These are phyloP conservation scores for Mastomys natalensis DNA, from an alignment of 2,113 vertebrate species.

Conservation along the genomic window DNA sequence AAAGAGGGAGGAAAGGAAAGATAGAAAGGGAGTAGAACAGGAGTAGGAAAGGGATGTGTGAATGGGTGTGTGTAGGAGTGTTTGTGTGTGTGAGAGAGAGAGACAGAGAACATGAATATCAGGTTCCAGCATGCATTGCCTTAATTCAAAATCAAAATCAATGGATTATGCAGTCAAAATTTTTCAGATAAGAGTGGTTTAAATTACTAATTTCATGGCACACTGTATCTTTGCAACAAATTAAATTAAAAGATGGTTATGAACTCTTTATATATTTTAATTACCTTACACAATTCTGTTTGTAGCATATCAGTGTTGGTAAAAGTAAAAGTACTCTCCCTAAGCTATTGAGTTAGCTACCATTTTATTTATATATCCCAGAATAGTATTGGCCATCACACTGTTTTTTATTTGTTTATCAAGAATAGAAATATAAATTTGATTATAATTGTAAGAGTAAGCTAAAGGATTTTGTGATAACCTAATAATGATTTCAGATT, in stretches of 20 bases:
- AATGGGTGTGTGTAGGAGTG: no score
- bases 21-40: neutral
- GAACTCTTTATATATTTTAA: neutral
- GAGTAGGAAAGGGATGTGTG: no score
- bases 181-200: neutral
- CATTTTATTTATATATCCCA: constrained; percentile 59
- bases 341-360: constrained; percentile 68
- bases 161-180: neutral
- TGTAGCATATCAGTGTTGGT: constrained; percentile 51
- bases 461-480: constrained; percentile 74
- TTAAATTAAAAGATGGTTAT: constrained; percentile 46
- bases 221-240: neutral
- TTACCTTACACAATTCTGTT: constrained; percentile 66
- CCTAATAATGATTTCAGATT: constrained; percentile 68
- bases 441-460: constrained; percentile 79
- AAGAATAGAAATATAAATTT: constrained; percentile 76
- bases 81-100: no score
- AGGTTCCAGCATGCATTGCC: neutral
- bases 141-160: constrained; percentile 30
- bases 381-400: constrained; percentile 48
- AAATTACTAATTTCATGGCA: neutral
- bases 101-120: neutral
- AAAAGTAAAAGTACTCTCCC: constrained; percentile 63
- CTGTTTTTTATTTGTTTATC: constrained; percentile 60
- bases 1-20: neutral